phyloP scores from a whole-genome alignment of 2,888 invertebrate species.

The Diarsia mendica region DNA sequence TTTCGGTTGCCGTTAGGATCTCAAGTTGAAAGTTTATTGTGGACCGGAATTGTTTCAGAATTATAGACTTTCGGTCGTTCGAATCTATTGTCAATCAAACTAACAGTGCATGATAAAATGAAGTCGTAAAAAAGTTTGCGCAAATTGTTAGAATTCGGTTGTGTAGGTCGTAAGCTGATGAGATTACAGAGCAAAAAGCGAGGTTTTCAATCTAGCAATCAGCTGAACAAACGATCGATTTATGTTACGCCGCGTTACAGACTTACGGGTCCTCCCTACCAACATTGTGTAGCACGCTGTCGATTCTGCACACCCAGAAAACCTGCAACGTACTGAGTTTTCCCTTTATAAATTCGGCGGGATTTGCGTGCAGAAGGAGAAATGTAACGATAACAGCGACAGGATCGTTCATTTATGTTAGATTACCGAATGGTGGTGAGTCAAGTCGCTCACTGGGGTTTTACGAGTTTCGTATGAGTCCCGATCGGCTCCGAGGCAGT shows the following conservation, averaged over 20 bases:
- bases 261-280: constrained; percentile 77
- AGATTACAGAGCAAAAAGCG: constrained; percentile 80
- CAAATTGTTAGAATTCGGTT: constrained; percentile 61
- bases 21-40: constrained; percentile 79
- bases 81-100: constrained; percentile 73
- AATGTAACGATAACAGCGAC: constrained; percentile 84
- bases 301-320: constrained; percentile 79
- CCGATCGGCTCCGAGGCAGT: constrained; percentile 81
- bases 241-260: constrained; percentile 81
- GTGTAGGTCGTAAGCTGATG: constrained; percentile 70
- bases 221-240: constrained; percentile 85
- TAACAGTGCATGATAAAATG: constrained; percentile 47
- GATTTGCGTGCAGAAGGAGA: constrained; percentile 84
- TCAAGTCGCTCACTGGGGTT: constrained; percentile 80
- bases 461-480: constrained; percentile 87
- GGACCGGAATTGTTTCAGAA: constrained; percentile 75
- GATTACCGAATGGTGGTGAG: constrained; percentile 78
- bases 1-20: constrained; percentile 78
- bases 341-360: constrained; percentile 76
- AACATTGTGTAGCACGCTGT: constrained; percentile 74
- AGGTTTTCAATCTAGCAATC: constrained; percentile 84
- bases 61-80: constrained; percentile 69
- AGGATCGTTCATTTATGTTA: constrained; percentile 83
- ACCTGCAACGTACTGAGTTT: constrained; percentile 81
- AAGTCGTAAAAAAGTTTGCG: constrained; percentile 51